Conservation (phyloP, 1,140 invertebrate species). For the Drosophila quadrilineata region DNA sequence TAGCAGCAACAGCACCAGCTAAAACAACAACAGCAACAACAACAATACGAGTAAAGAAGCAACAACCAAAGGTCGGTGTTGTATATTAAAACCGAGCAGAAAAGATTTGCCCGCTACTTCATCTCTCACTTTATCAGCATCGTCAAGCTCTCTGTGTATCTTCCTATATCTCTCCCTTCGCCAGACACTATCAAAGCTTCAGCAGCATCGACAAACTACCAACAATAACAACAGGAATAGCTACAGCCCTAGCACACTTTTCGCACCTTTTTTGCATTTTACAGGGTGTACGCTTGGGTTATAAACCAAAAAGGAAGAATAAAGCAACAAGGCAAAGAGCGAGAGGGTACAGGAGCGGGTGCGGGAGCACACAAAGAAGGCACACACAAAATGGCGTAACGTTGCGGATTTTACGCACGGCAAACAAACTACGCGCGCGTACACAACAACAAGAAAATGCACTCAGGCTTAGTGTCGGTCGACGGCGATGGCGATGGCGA, state of each 20-base stretch:
- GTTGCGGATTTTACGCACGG: conserved; percentile 78
- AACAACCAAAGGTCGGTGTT: conserved; percentile 47
- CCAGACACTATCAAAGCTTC: conserved; percentile 49
- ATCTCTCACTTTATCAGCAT: background rate
- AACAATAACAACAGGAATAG: conserved; percentile 9
- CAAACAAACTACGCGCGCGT: conserved; percentile 78
- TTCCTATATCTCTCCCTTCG: background rate
- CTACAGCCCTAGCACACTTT: conserved; percentile 48
- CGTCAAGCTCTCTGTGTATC: background rate
- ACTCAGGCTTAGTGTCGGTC: conserved; percentile 78
- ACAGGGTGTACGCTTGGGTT: conserved; percentile 35
- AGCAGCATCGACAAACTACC: conserved; percentile 69
- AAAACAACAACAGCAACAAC: conserved; percentile 25
- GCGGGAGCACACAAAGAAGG: conserved; percentile 63
- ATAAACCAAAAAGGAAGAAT: conserved; percentile 18
- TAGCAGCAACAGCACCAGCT: too few relatives aligned
- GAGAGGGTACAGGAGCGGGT: background rate
- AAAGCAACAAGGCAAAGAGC: conserved; percentile 4
- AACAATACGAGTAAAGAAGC: conserved; percentile 20
- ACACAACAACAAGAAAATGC: conserved; percentile 80
- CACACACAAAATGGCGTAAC: conserved; percentile 78
- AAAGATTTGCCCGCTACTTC: conserved; percentile 20
- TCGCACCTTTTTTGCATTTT: conserved; percentile 78
- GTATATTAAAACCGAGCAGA: conserved; percentile 49
- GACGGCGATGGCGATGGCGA: too few relatives aligned